Base-by-base conservation (phyloP, 1,140 invertebrate species). In the Microplitis demolitor region DNA sequence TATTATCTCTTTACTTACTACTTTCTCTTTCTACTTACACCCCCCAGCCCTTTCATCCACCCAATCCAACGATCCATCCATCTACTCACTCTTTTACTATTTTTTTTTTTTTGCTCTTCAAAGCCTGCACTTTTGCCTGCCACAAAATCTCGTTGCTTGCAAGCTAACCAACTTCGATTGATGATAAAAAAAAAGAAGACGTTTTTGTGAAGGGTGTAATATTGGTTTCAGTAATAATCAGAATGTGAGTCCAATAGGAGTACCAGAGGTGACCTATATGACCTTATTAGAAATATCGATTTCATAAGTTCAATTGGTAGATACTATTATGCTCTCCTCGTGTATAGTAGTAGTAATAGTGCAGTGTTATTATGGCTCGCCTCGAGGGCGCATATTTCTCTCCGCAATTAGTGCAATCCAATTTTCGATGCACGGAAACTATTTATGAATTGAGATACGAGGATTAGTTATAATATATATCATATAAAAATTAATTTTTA, bases 221-320 rank as follows among this genome's bases (percentile, higher is more conserved):
- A 72, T 69, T 50, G 67, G 62, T 33, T 58, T 61, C 66, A 51
- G 54, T 69, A 64, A 72, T 75, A 69, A 72, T 66, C 60, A 45
- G 39, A 45, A 54, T 62, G 39, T 50, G 13, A 31, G 3, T 50
- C 37, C 66, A 53, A 31, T 39, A 16, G 45, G 39, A n/a, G 31
- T 24, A 45, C 33, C 31, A 51, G 5, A 6, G 5, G 6, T 45
- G 39, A 72, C 31, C 31, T 33, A 5, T n/a, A 39, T 54, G 71
- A 69, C 53, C 54, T 70, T 75, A 73, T 75, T 75, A 75, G 74
- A 73, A 75, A 73, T 75, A 75, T 75, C 68, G 74, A 73, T 75
- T 73, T 67, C 51, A 37, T 60, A 63, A 68, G 50, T 64, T 70
- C 66, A 45, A 74, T 74, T 74, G 62, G 34, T 66, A 33, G 50